Evolutionary conservation across 2,113 vertebrate genomes (phyloP), one percentile per base, ranked within the genome.

Genomic region (Pleuronectes platessa): DNA sequence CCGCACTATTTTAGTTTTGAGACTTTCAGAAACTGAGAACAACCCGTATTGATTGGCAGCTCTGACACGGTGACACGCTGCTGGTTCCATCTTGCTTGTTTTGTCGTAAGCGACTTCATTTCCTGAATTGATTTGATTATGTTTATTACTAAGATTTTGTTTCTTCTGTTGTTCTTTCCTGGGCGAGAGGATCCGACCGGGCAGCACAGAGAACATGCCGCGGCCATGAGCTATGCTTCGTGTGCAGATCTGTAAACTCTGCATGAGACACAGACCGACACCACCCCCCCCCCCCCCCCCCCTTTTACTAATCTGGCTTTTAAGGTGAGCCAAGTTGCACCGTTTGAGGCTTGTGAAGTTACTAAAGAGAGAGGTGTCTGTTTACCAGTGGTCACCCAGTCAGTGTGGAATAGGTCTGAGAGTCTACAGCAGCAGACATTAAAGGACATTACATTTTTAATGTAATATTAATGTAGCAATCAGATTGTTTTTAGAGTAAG

Each of bases 341-440:
- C 72, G 45, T 88, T 93, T 92, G 90, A 93, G 89, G 91, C 86
- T 85, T 90, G 54, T 73, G 71, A 87, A 90, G 86, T 88, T 86
- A 86, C 83, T 84, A 83, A 87, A 61, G 55, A 82, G 68, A 79
- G 37, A 64, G 62, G 67, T 64, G 5, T 31, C 31, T 68, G 37
- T 79, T 80, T 66, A 75, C 64, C 62, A 81, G 67, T 68, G 67
- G 45, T 79, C 67, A 66, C 70, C 66, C 49, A 40, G 45, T 75
- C 68, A 60, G 59, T 61, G 20, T 75, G 49, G 70, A 68, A 65
- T 56, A 85, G 23, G 35, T 78, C 65, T 73, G n/a, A 66, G 61
- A 74, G 61, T 82, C 68, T 64, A 73, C 83, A 86, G 78, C 65
- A 81, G 83, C 83, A 84, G 59, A 86, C 66, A 63, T 83, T 88